Evolutionary conservation across 2,113 vertebrate genomes (phyloP).

Genomic region (Ceyx margarethae): DNA sequence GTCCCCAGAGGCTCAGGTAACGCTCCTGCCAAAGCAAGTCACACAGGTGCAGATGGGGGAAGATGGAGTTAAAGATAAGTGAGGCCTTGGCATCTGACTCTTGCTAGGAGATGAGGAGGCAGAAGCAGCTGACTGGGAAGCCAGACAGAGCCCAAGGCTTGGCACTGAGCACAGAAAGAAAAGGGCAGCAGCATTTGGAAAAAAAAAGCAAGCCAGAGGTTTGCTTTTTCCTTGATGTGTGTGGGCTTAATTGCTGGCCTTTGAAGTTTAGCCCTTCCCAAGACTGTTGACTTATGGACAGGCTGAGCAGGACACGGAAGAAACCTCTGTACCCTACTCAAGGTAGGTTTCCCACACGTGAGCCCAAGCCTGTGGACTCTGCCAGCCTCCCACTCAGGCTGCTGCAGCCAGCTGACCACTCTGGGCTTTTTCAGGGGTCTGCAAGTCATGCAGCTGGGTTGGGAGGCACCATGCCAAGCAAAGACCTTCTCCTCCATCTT

Average conservation of each 20-base stretch:
- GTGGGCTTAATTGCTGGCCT: constrained; percentile 33
- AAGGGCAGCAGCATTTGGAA: constrained; percentile 13
- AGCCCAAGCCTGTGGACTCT: not conserved
- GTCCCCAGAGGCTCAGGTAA: not conserved
- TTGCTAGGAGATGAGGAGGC: not conserved
- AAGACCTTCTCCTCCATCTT: not conserved
- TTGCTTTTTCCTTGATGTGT: constrained; percentile 20
- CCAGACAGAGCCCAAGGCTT: not conserved
- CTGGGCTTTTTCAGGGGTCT: not conserved
- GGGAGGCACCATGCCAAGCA: not conserved
- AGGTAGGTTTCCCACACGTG: rapidly evolving
- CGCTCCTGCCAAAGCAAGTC: not conserved
- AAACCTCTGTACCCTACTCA: not conserved
- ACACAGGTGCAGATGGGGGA: not conserved
- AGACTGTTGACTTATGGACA: not conserved
- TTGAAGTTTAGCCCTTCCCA: constrained; percentile 16
- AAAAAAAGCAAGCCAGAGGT: not conserved
- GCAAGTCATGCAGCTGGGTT: not conserved
- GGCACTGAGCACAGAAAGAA: not conserved
- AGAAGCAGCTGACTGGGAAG: not conserved
- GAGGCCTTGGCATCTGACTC: not conserved
- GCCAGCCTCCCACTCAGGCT: not conserved
- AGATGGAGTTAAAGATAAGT: not conserved
- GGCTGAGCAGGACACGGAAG: not conserved
- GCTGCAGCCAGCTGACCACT: not conserved